Percentiles rank a stretch among this genome's conserved stretches.
These are phyloP conservation scores for Galerucella calmariensis DNA, from an alignment of 2,888 invertebrate species.

Conservation along the genomic window DNA sequence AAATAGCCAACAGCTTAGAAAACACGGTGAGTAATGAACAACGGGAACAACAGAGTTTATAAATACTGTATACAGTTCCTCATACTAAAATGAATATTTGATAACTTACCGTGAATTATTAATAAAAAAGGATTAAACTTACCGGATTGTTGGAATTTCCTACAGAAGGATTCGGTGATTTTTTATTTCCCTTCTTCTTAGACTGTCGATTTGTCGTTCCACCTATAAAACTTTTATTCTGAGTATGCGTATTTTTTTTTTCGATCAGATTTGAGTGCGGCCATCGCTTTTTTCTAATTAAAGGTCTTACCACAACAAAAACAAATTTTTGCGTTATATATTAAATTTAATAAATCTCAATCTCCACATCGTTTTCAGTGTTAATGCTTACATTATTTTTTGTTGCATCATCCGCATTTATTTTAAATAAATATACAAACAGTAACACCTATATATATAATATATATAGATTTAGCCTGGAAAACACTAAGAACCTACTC, in stretches of 20 bases:
- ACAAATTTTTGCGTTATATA: constrained; percentile 51
- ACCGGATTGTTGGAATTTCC: constrained; percentile 50
- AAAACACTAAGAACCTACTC: constrained; percentile 42
- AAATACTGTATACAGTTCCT: no score
- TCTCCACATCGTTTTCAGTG: constrained; percentile 56
- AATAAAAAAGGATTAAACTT: constrained; percentile 46
- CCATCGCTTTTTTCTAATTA: constrained; percentile 14
- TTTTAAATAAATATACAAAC: constrained; percentile 51
- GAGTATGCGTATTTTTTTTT: constrained; percentile 29
- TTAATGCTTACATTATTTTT: constrained; percentile 58
- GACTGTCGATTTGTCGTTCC: constrained; percentile 63
- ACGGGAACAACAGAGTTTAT: no score
- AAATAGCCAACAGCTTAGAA: no score
- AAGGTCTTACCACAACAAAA: constrained; percentile 56
- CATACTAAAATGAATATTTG: neutral
- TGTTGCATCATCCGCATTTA: constrained; percentile 41
- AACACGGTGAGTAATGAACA: no score
- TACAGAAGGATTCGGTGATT: constrained; percentile 63
- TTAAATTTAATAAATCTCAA: constrained; percentile 61
- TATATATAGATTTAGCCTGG: constrained; percentile 42
- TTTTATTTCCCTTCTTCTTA: constrained; percentile 70
- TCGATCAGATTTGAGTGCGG: constrained; percentile 40
- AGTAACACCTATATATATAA: constrained; percentile 42
- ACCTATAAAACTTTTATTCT: constrained; percentile 58
- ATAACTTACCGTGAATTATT: constrained; percentile 54